A percentile compares a stretch with the other conserved stretches of the same genome.
Conservation (phyloP, 1,140 invertebrate species). For the Trachymyrmex cornetzi region DNA sequence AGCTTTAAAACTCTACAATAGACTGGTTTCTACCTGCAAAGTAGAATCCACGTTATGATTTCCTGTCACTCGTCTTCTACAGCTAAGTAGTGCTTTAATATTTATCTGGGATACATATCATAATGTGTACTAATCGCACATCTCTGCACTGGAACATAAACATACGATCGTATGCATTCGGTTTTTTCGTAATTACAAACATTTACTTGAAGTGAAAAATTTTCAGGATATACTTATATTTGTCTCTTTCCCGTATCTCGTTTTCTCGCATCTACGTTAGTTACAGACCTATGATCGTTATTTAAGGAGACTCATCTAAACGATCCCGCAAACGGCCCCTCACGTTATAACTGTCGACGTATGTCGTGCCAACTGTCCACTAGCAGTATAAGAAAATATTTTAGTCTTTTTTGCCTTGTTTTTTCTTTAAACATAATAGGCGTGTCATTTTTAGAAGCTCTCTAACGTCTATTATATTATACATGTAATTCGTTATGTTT, state of each 20-base stretch:
- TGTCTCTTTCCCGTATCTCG: background rate
- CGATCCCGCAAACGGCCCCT: conserved; percentile 69
- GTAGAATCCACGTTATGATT: background rate
- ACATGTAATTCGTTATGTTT: background rate
- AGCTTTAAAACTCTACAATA: background rate
- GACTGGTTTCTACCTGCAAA: background rate
- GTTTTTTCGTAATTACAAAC: conserved; percentile 27
- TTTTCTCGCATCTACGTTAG: conserved; percentile 30
- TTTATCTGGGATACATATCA: conserved; percentile 15
- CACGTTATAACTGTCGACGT: conserved; percentile 71
- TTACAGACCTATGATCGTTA: conserved; percentile 62
- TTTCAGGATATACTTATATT: background rate
- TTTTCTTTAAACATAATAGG: background rate
- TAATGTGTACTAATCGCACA: conserved; percentile 28
- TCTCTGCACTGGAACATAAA: background rate
- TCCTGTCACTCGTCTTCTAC: background rate
- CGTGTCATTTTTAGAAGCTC: background rate
- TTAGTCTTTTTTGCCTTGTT: background rate
- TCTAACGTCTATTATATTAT: background rate
- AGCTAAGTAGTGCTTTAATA: conserved; percentile 4
- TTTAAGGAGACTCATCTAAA: conserved; percentile 72
- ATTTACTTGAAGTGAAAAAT: background rate
- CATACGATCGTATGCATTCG: background rate
- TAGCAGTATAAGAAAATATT: background rate
- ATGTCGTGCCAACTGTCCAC: conserved; percentile 5